Base-by-base conservation (phyloP, 2,888 invertebrate species). In the Hirtodrosophila confusa region DNA sequence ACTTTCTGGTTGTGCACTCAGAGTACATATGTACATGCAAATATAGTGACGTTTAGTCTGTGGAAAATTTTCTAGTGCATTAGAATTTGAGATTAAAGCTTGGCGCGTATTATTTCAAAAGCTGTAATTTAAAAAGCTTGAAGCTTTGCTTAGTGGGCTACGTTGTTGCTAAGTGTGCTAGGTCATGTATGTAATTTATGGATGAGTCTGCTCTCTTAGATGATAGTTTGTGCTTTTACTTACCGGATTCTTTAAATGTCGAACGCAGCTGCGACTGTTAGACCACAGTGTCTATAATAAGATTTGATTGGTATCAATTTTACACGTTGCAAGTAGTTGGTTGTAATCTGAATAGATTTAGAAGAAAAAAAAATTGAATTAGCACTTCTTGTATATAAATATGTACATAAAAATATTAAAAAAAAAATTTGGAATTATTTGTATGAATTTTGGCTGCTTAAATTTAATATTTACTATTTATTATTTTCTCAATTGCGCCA, bases 161-260 rank as follows among this genome's bases (percentile, higher is more conserved):
- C 50, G 12, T 3, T n/a, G 33, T 10, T 29, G 29, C 35, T 8
- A 40, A 54, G 51, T 73, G 66, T 49, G 63, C 40, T 80, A 84
- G 65, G 73, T 76, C 61, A 62, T 37, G 84, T 40, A 37, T 24
- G n/a, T 27, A 0, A 31, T 31, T 31, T 7, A 2, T 9, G 12
- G 2, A 39, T 47, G 6, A 6, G 48, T 29, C 24, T 24, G 9
- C 51, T 33, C n/a, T 65, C 5, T 11, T 31, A 36, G 17, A 17
- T 17, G 17, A 17, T 17, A 9, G 23, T 41, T 29, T 3, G 8
- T 51, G 11, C n/a, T 36, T 31, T 41, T 17, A 41, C 85, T 86
- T 72, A 80, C 85, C 87, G 17, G 53, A 40, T 60, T 36, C 10
- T 41, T 9, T 24, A 8, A 24, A n/a, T n/a, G 24, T 10, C 12